Evolutionary conservation across 2,113 vertebrate genomes (phyloP), one percentile per base, ranked within the genome.

Genomic region (Anser brachyrhynchus): DNA sequence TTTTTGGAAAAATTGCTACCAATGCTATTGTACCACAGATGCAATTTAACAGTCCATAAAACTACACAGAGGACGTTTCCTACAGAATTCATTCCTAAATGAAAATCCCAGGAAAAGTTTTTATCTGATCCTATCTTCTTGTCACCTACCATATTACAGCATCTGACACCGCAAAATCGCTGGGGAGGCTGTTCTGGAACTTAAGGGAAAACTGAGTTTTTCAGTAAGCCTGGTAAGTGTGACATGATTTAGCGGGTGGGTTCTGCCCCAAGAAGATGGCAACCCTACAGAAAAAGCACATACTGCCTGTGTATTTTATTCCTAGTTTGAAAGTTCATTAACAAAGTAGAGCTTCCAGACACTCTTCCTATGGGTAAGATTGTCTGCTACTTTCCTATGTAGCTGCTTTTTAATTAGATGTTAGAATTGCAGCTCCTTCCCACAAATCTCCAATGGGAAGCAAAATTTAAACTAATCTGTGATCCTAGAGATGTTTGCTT

Each of bases 251-350:
- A 92, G 61, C 7, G 65, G 58, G 10, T 65, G 54, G 84, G 31
- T 62, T 91, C 71, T 91, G 77, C 51, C 54, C 64, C 49, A n/a
- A 72, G 55, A 70, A 85, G 49, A 81, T 83, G 55, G 81, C 83
- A 92, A 79, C 3, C 26, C 57, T 49, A 43, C 78, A 90, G 92
- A 84, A 0, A 37, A 43, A 6, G 1, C 49, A 79, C 7, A 49
- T 66, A 49, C 25, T 89, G 57, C 74, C 72, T 52, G 29, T 61
- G 49, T n/a, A 95, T 93, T 87, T 89, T 74, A 85, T 89, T 95
- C 89, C 62, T 91, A 73, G 62, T 54, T 77, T 95, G 84, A 94
- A 93, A 97, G 91, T 66, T 96, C 92, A 87, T 96, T 92, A 95
- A 84, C 49, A 78, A 93, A 89, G 66, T 77, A 76, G 33, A 92